Conservation (phyloP, 1,140 invertebrate genomes). For the Ectropis grisescens region DNA sequence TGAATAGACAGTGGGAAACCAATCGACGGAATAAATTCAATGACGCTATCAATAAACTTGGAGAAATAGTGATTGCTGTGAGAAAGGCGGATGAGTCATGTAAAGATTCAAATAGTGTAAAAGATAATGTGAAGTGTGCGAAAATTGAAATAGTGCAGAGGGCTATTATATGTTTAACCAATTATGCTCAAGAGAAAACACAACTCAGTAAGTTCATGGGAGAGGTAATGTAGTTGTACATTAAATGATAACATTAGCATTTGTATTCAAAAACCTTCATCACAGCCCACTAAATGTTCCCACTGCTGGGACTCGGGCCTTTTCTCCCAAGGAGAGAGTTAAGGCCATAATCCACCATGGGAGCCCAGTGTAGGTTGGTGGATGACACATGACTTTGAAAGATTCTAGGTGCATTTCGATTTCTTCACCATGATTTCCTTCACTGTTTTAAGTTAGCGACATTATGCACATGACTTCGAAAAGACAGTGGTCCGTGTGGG, state of each 20-base stretch:
- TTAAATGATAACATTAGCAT: neutral
- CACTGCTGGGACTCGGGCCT: no score
- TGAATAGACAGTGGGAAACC: constrained; percentile 54
- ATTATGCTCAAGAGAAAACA: constrained; percentile 40
- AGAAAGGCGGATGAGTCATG: constrained; percentile 28
- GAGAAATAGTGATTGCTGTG: constrained; percentile 42
- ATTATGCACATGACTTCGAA: no score
- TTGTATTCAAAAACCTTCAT: no score
- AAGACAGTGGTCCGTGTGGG: no score
- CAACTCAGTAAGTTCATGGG: constrained; percentile 40
- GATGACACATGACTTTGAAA: no score
- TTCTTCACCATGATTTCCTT: no score
- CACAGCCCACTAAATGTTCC: no score
- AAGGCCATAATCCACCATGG: no score
- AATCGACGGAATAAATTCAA: constrained; percentile 55
- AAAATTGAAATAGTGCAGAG: constrained; percentile 60
- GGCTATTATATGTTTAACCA: constrained; percentile 46
- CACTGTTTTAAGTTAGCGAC: no score
- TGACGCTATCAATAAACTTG: constrained; percentile 49
- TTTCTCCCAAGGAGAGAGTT: no score
- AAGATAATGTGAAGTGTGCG: constrained; percentile 43
- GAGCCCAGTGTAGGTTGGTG: no score
- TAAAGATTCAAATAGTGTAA: constrained; percentile 6
- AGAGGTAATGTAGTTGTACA: constrained; percentile 1
- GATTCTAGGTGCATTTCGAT: no score